These are phyloP conservation scores for Epinotia brunnichana DNA, from an alignment of 2,888 invertebrate species.

Conservation along the genomic window DNA sequence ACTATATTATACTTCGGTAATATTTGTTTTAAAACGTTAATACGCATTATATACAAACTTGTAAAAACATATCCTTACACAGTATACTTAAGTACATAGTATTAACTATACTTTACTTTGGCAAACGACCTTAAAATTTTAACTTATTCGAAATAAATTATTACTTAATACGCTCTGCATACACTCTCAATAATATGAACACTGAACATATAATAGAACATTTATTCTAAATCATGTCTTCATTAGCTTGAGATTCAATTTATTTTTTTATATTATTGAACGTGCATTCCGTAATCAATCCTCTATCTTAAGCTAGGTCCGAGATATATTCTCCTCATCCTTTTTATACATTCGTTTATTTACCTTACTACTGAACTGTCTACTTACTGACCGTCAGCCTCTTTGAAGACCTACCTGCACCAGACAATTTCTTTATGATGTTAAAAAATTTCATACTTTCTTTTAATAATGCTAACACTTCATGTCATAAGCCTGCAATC, in stretches of 20 bases:
- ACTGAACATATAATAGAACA: not conserved
- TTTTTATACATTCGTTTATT: constrained; percentile 1
- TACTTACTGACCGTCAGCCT: too few relatives aligned
- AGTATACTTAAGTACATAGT: constrained; percentile 14
- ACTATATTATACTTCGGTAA: not conserved
- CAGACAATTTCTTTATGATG: too few relatives aligned
- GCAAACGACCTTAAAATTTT: constrained; percentile 40
- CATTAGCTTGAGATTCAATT: not conserved
- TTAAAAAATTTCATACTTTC: too few relatives aligned
- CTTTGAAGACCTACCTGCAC: too few relatives aligned
- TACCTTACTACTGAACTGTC: not conserved
- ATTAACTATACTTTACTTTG: constrained; percentile 40
- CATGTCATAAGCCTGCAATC: too few relatives aligned
- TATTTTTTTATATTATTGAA: not conserved
- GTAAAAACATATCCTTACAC: constrained; percentile 9
- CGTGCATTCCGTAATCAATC: not conserved
- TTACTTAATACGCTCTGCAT: not conserved
- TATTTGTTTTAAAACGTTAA: not conserved
- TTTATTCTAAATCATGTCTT: not conserved
- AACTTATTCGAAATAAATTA: constrained; percentile 37
- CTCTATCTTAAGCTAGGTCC: not conserved
- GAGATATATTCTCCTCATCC: not conserved
- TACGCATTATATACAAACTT: constrained; percentile 34
- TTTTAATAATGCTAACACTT: too few relatives aligned
- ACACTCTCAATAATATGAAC: constrained; percentile 11